A percentile compares a stretch with the other conserved stretches of the same genome.
Evolutionary conservation across 2,113 vertebrate species (phyloP).

Genomic region (Gambusia holbrooki): DNA sequence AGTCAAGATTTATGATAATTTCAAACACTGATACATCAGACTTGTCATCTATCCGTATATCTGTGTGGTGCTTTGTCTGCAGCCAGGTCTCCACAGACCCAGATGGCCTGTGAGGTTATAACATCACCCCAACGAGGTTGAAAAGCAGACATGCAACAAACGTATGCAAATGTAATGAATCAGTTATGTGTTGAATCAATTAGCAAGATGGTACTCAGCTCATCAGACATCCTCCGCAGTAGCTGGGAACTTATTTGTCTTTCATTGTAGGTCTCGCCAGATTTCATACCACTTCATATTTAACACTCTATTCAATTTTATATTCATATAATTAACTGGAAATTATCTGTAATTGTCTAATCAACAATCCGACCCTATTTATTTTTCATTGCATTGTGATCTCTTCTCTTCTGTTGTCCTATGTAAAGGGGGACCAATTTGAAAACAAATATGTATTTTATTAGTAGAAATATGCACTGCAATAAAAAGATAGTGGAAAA

Average conservation of each 20-base stretch:
- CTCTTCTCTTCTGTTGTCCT: not conserved
- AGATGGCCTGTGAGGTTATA: slow-evolving; percentile 48
- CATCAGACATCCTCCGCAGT: slow-evolving; percentile 33
- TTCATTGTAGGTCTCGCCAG: slow-evolving; percentile 29
- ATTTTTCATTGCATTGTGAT: not conserved
- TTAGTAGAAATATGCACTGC: not conserved
- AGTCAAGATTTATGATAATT: slow-evolving; percentile 1
- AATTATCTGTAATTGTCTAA: slow-evolving; percentile 20
- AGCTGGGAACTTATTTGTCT: slow-evolving; percentile 27
- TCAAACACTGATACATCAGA: slow-evolving; percentile 10
- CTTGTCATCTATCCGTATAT: not conserved
- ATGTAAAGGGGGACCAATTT: not conserved
- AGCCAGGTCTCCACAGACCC: slow-evolving; percentile 16
- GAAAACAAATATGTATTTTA: not conserved
- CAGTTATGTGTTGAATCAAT: slow-evolving; percentile 58
- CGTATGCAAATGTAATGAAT: slow-evolving; percentile 59
- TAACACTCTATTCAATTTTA: slow-evolving; percentile 31
- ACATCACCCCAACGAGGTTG: slow-evolving; percentile 41
- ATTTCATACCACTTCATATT: slow-evolving; percentile 45
- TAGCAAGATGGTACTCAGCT: slow-evolving; percentile 43
- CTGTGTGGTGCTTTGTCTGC: not conserved
- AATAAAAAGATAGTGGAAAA: not conserved
- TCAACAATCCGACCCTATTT: slow-evolving; percentile 6
- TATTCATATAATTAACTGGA: slow-evolving; percentile 24
- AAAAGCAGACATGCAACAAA: slow-evolving; percentile 45